Conservation (phyloP, 2,888 invertebrate species). For the Morinoia aosen region DNA sequence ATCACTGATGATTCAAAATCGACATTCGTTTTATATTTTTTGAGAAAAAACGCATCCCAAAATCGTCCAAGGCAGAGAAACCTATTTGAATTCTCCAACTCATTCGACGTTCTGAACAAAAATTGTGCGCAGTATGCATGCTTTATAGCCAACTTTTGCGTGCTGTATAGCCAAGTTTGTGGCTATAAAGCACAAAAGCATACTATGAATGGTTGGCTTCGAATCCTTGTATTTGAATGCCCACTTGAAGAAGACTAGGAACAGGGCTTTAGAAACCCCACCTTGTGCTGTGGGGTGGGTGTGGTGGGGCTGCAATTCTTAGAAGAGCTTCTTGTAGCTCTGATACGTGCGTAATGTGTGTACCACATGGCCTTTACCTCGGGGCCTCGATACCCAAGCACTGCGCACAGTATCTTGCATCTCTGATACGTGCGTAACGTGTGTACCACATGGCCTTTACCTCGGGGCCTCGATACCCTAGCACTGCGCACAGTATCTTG, state of each 20-base stretch:
- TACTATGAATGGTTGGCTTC: background rate
- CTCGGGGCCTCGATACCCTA: too few species aligned
- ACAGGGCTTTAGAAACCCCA: background rate
- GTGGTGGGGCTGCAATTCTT: background rate
- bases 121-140: too few species aligned
- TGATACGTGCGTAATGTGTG: too few species aligned
- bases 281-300: background rate
- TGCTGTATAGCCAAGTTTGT: too few species aligned
- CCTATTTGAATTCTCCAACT: background rate
- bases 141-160: too few species aligned
- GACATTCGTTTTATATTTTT: background rate
- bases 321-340: background rate
- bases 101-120: background rate
- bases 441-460: too few species aligned
- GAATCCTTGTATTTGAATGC: background rate
- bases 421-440: too few species aligned
- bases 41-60: background rate
- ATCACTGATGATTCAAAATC: too few species aligned
- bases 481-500: background rate
- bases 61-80: background rate
- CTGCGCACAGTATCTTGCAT: background rate
- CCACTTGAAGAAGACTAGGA: background rate
- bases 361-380: too few species aligned
- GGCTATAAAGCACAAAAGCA: too few species aligned
- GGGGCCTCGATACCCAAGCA: too few species aligned